Evolutionary conservation across 2,888 invertebrate species (phyloP), one percentile per base, ranked within the genome.

Genomic region (Plagodis pulveraria): DNA sequence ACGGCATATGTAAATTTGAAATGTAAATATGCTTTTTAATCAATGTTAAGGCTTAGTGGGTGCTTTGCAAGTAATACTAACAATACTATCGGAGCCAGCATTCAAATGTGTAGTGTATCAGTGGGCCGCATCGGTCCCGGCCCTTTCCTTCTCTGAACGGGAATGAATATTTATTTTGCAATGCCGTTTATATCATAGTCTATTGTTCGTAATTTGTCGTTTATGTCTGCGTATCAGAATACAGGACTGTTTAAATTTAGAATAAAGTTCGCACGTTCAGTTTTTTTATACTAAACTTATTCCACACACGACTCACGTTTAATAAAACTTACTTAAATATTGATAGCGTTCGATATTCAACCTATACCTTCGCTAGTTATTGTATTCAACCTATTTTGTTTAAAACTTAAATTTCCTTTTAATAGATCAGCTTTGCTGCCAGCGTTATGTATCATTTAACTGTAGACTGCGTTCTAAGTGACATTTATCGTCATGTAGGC

Each of bases 141-240:
- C 53, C 53, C 67, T 60, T 60, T 49, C 73, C 73, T 79, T 81
- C 83, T 75, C 73, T 76, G 85, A 80, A 83, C 75, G 73, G 66
- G 80, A 78, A 90, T 91, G 89, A 90, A 91, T 91, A 90, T 91
- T 89, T 89, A 91, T 90, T 85, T 84, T 65, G 77, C 77, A 78
- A 75, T 70, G 46, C 50, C 38, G 47, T 58, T 58, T 77, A 81
- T 80, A 78, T 76, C 80, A 69, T 71, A 66, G 68, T 66, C 78
- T 80, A 87, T 88, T 88, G 87, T 88, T 87, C 73, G 78, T 83
- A 83, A 80, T 86, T 86, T 83, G 83, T 85, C 78, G 73, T 73
- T 78, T 74, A 71, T 71, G 72, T 71, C 58, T 57, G 68, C 63
- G 64, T 71, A 62, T 65, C 63, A 49, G 73, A 75, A 77, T 74